These are phyloP conservation scores for Drosophila lutescens DNA, from an alignment of 2,888 invertebrate species.

Conservation along the genomic window DNA sequence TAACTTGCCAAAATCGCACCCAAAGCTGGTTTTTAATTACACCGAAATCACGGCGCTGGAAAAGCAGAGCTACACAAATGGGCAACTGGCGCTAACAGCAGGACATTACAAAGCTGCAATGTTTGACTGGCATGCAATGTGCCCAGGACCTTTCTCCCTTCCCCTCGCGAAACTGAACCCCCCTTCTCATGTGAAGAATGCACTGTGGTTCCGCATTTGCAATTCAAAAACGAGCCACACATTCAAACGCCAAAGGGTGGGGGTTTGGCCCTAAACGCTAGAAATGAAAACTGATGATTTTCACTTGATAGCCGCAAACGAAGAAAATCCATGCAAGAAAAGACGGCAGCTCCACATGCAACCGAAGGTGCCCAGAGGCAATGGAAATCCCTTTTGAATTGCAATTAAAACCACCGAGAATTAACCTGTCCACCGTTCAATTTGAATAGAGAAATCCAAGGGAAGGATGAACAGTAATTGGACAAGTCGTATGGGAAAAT, in stretches of 20 bases:
- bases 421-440: slow-evolving; percentile 24
- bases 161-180: neutral
- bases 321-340: slow-evolving; percentile 23
- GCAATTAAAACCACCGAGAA: slow-evolving; percentile 22
- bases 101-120: slow-evolving; percentile 57
- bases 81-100: slow-evolving; percentile 54
- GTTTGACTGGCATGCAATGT: slow-evolving; percentile 56
- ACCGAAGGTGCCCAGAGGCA: slow-evolving; percentile 31
- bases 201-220: slow-evolving; percentile 35
- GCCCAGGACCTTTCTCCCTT: neutral
- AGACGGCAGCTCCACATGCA: slow-evolving; percentile 40
- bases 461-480: neutral
- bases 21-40: slow-evolving; percentile 24
- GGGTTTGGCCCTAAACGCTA: slow-evolving; percentile 57
- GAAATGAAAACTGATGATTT: slow-evolving; percentile 76
- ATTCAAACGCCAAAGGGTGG: neutral
- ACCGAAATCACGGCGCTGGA: slow-evolving; percentile 15
- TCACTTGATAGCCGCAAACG: slow-evolving; percentile 53
- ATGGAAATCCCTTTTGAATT: slow-evolving; percentile 32
- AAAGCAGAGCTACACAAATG: slow-evolving; percentile 36
- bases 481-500: no score
- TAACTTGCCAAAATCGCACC: neutral
- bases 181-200: slow-evolving; percentile 34
- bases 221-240: slow-evolving; percentile 29
- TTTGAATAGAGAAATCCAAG: slow-evolving; percentile 1